These are phyloP conservation scores for Sturnus vulgaris DNA, from an alignment of 2,113 vertebrate genomes.

Conservation along the genomic window DNA sequence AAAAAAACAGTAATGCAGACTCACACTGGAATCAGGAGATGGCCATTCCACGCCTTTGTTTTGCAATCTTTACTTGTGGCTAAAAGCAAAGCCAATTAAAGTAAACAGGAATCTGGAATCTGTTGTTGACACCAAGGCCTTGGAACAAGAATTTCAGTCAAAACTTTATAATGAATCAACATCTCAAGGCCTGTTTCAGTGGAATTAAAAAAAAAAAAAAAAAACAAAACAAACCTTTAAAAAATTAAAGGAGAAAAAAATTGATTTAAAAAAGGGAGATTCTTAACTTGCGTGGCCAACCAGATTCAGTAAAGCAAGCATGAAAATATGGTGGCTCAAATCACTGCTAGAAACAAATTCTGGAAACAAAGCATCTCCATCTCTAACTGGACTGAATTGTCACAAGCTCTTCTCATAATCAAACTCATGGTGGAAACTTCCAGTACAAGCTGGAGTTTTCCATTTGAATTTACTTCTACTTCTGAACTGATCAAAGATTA, in stretches of 20 bases:
- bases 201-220: neutral
- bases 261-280: accelerated
- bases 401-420: neutral
- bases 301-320: neutral
- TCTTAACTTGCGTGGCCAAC: neutral
- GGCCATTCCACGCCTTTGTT: neutral
- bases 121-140: conserved; percentile 22
- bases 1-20: neutral
- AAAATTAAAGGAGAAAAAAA: neutral
- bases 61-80: conserved; percentile 35
- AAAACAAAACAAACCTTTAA: neutral
- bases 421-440: neutral
- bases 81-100: conserved; percentile 22
- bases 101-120: conserved; percentile 44
- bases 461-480: neutral
- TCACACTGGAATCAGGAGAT: neutral
- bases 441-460: neutral
- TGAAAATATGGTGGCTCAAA: neutral
- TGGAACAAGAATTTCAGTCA: conserved; percentile 10
- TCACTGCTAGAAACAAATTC: neutral
- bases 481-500: neutral
- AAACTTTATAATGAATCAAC: neutral
- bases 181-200: neutral
- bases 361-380: neutral
- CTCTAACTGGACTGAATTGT: neutral